Conservation (phyloP, 2,113 vertebrate species). For the Orycteropus afer region DNA sequence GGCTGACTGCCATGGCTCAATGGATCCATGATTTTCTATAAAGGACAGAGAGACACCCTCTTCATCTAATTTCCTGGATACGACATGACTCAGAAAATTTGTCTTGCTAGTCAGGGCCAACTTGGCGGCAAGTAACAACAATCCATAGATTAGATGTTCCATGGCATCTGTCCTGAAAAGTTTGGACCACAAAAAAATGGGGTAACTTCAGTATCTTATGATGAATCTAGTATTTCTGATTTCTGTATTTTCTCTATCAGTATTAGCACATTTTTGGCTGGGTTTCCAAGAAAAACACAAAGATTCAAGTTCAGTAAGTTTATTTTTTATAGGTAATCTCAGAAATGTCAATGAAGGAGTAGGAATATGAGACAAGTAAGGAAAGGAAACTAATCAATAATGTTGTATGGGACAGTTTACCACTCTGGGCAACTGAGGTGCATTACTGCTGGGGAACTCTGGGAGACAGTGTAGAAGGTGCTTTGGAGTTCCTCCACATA, state of each 20-base stretch:
- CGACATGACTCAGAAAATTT: background rate
- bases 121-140: no score
- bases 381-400: background rate
- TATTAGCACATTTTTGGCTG: background rate
- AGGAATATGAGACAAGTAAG: background rate
- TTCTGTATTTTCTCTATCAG: background rate
- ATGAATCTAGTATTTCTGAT: background rate
- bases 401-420: no score
- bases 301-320: background rate
- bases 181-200: background rate
- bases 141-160: no score
- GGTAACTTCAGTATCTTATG: background rate
- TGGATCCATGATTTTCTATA: background rate
- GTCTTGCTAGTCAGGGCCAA: background rate
- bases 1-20: background rate
- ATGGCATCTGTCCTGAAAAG: background rate
- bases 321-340: background rate
- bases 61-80: background rate
- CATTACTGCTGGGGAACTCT: background rate
- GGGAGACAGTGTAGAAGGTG: no score
- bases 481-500: no score
- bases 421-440: background rate
- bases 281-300: background rate
- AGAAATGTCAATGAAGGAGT: background rate
- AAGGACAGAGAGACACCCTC: background rate